Evolutionary conservation across 1,140 invertebrate species (phyloP).

Genomic region (Steinernema khuongi): DNA sequence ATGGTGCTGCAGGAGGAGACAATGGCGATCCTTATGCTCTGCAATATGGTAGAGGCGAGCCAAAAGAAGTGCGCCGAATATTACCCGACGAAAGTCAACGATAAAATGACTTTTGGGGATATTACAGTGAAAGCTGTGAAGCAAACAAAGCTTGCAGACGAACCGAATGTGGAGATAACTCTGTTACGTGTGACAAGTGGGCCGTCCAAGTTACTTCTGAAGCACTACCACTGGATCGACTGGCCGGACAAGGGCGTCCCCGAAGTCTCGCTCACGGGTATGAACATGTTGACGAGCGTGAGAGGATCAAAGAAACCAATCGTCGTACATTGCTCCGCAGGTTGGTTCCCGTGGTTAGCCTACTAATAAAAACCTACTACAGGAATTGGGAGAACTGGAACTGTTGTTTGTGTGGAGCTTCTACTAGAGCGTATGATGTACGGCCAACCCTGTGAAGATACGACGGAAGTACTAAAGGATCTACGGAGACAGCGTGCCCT

Average conservation of each 20-base stretch:
- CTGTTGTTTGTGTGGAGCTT: no score
- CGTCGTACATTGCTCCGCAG: conserved; percentile 34
- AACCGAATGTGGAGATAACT: conserved; percentile 3
- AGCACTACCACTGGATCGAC: no score
- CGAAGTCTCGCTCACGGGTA: conserved; percentile 1
- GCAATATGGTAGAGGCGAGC: conserved; percentile 57
- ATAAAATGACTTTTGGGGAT: background rate
- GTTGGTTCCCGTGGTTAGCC: no score
- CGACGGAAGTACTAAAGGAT: no score
- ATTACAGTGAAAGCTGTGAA: no score
- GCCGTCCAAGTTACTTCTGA: background rate
- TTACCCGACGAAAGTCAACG: conserved; percentile 58
- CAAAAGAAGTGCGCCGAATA: conserved; percentile 40
- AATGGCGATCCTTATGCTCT: conserved; percentile 60
- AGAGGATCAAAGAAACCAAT: conserved; percentile 24
- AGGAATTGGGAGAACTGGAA: no score
- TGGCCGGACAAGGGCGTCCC: conserved; percentile 37
- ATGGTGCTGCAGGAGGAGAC: conserved; percentile 61
- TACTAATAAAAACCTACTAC: no score
- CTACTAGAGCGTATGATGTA: no score
- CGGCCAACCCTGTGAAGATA: no score
- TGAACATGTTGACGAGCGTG: conserved; percentile 20
- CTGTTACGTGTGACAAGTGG: background rate
- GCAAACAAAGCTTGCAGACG: no score
- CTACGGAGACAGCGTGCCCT: no score